Conservation (phyloP, 2,888 invertebrate species). For the Orthosia gothica region DNA sequence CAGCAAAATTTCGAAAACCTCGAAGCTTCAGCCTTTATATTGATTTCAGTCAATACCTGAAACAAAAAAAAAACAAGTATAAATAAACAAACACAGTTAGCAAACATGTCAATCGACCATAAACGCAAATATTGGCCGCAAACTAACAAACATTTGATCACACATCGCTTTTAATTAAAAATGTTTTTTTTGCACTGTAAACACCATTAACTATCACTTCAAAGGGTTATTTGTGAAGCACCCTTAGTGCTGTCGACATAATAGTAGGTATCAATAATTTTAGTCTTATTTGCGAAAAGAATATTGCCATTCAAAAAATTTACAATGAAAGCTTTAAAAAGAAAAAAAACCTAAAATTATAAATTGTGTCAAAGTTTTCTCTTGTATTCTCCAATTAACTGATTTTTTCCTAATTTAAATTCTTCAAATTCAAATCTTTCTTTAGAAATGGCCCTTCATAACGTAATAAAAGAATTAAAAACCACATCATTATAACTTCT, state of each 20-base stretch:
- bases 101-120: constrained; percentile 53
- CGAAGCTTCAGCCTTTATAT: constrained; percentile 3
- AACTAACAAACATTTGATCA: constrained; percentile 64
- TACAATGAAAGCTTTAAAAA: too few species aligned
- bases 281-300: constrained; percentile 15
- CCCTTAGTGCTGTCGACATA: constrained; percentile 22
- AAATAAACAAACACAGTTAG: constrained; percentile 41
- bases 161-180: constrained; percentile 64
- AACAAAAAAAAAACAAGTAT: constrained; percentile 41
- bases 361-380: not conserved
- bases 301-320: not conserved
- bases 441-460: not conserved
- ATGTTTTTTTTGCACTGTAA: constrained; percentile 55
- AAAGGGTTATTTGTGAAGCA: constrained; percentile 56
- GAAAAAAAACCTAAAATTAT: not conserved
- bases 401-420: not conserved
- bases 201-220: constrained; percentile 60
- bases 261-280: not conserved
- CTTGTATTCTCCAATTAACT: not conserved
- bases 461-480: constrained; percentile 14
- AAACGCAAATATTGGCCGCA: constrained; percentile 58
- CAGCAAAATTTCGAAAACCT: not conserved
- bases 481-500: constrained; percentile 10
- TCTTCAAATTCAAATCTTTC: not conserved
- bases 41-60: constrained; percentile 55